Evolutionary conservation across 2,888 invertebrate genomes (phyloP).

Genomic region (Caradrina kadenii): DNA sequence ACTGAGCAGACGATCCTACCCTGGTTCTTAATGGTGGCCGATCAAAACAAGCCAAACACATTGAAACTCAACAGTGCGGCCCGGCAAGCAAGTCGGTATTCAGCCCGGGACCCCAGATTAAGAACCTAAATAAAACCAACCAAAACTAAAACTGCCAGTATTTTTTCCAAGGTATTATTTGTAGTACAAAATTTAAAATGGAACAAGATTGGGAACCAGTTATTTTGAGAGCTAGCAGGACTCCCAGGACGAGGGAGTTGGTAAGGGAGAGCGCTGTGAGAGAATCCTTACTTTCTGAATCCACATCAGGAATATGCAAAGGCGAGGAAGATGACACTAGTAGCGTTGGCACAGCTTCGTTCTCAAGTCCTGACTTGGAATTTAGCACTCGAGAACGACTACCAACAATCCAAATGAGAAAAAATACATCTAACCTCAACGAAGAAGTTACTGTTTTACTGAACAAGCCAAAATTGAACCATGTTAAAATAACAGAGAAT

Average conservation of each 20-base stretch:
- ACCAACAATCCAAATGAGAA: constrained; percentile 67
- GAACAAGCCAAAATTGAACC: constrained; percentile 60
- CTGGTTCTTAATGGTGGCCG: constrained; percentile 90
- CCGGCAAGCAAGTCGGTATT: constrained; percentile 87
- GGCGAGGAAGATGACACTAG: constrained; percentile 84
- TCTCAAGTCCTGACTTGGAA: constrained; percentile 84
- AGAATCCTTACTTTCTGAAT: constrained; percentile 84
- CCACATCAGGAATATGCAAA: constrained; percentile 88
- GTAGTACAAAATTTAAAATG: constrained; percentile 75
- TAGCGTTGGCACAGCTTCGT: constrained; percentile 77
- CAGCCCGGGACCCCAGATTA: constrained; percentile 91
- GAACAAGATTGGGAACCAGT: constrained; percentile 77
- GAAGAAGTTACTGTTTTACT: constrained; percentile 45
- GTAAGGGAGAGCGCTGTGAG: constrained; percentile 74
- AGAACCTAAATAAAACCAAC: constrained; percentile 84
- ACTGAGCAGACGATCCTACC: constrained; percentile 67
- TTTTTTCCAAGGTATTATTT: constrained; percentile 78
- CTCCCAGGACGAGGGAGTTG: constrained; percentile 73
- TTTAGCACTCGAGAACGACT: constrained; percentile 73
- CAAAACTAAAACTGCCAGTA: constrained; percentile 77
- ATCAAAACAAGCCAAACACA: constrained; percentile 88
- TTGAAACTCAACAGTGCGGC: constrained; percentile 88
- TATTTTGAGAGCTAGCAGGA: constrained; percentile 78
- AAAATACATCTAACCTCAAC: constrained; percentile 58
- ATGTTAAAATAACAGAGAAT: constrained; percentile 71